A percentile compares a stretch with the other conserved stretches of the same genome.
Evolutionary conservation across 2,797 vertebrate species (phyloP).

Genomic region (Sciurus carolinensis): DNA sequence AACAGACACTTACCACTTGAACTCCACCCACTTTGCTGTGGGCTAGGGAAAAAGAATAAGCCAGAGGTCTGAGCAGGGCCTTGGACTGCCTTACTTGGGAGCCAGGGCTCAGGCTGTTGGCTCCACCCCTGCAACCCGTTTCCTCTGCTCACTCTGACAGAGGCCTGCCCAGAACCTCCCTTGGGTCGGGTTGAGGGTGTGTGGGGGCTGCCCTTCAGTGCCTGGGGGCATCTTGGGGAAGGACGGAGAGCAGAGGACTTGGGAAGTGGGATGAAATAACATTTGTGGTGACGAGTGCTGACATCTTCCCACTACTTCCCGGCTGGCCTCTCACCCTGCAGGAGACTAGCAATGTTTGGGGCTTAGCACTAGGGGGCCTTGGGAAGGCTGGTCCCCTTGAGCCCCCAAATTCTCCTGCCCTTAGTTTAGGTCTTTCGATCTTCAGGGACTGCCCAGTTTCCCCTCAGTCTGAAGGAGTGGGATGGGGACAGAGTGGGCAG

Average conservation of each 20-base stretch:
- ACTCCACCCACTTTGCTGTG: conserved; percentile 9
- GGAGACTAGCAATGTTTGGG: not conserved
- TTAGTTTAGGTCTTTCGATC: not conserved
- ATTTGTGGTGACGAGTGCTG: not conserved
- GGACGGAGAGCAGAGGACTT: not conserved
- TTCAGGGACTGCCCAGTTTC: not conserved
- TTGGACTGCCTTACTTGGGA: not conserved
- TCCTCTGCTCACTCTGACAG: not conserved
- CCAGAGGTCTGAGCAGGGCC: conserved; percentile 28
- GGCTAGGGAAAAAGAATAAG: not conserved
- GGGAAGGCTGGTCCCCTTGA: not conserved
- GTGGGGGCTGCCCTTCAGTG: not conserved
- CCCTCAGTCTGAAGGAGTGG: not conserved
- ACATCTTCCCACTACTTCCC: not conserved
- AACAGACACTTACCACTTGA: conserved; percentile 32
- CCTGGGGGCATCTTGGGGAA: not conserved
- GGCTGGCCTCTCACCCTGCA: not conserved
- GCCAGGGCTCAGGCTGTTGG: not conserved
- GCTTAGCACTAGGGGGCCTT: not conserved
- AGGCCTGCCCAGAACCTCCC: not conserved
- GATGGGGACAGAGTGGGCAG: not conserved
- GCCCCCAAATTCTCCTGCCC: not conserved
- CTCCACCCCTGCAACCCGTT: not conserved
- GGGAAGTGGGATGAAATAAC: not conserved
- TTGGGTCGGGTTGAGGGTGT: not conserved